phyloP scores from a whole-genome alignment of 2,888 invertebrate species.

The Drosophila phalerata region DNA sequence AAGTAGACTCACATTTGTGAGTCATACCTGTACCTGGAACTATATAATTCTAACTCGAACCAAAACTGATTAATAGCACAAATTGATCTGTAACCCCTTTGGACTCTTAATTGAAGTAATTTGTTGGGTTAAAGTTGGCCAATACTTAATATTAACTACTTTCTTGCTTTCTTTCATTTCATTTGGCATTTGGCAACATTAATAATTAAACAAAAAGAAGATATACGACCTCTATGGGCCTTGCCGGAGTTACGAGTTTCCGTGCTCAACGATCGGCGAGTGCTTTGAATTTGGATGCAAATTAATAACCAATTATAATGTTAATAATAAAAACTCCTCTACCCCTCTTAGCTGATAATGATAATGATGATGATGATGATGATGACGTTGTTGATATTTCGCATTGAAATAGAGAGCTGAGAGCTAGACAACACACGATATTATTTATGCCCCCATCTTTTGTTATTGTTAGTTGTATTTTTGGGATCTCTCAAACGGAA shows the following conservation, averaged over 20 bases:
- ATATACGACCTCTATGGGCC: constrained; percentile 7
- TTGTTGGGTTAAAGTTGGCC: constrained; percentile 21
- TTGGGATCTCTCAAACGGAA: constrained; percentile 53
- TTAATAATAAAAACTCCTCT: constrained; percentile 54
- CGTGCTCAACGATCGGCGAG: constrained; percentile 48
- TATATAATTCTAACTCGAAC: constrained; percentile 13
- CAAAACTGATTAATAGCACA: constrained; percentile 29
- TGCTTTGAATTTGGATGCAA: constrained; percentile 73
- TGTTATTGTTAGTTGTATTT: constrained; percentile 19
- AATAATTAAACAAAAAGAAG: constrained; percentile 7
- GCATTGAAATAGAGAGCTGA: constrained; percentile 35
- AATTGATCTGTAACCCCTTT: constrained; percentile 28
- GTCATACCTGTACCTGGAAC: constrained; percentile 30
- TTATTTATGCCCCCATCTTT: constrained; percentile 32
- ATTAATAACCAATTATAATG: constrained; percentile 75
- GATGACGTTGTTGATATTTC: constrained; percentile 31
- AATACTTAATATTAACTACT: constrained; percentile 23
- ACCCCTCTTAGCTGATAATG: constrained; percentile 21
- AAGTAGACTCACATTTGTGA: constrained; percentile 39
- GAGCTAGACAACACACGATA: constrained; percentile 21
- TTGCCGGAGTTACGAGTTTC: constrained; percentile 19
- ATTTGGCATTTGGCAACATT: constrained; percentile 29
- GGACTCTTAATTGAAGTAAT: constrained; percentile 28
- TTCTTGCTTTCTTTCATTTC: constrained; percentile 57
- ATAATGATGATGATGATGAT: constrained; percentile 35